Conservation (phyloP, 2,888 invertebrate species). For the Scaeva pyrastri region DNA sequence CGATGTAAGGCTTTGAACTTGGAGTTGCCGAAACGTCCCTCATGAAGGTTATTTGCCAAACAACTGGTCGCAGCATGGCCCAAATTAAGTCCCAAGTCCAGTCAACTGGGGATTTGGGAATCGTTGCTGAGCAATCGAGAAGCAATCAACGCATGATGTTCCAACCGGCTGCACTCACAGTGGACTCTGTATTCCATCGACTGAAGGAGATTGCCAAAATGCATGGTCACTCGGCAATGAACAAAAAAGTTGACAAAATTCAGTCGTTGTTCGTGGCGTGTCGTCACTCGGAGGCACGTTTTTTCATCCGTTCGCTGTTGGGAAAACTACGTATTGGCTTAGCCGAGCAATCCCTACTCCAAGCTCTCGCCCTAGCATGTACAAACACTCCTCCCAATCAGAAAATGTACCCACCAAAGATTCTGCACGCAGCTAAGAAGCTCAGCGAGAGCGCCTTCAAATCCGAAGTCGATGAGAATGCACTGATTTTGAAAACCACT, state of each 20-base stretch:
- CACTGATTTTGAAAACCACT: slow-evolving; percentile 93
- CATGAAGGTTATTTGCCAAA: slow-evolving; percentile 96
- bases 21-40: slow-evolving; percentile 98
- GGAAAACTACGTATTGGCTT: slow-evolving; percentile 98
- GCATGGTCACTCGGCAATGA: slow-evolving; percentile 90
- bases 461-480: slow-evolving; percentile 88
- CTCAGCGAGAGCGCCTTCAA: slow-evolving; percentile 89
- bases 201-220: slow-evolving; percentile 94
- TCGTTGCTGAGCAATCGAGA: slow-evolving; percentile 94
- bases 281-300: slow-evolving; percentile 93
- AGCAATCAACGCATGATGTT: slow-evolving; percentile 95
- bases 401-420: slow-evolving; percentile 86
- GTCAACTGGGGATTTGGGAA: slow-evolving; percentile 93
- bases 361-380: slow-evolving; percentile 94
- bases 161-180: slow-evolving; percentile 91
- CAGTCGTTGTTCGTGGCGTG: slow-evolving; percentile 97
- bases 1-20: slow-evolving; percentile 87
- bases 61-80: slow-evolving; percentile 93
- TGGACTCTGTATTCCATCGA: slow-evolving; percentile 91
- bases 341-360: slow-evolving; percentile 97
- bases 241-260: slow-evolving; percentile 96
- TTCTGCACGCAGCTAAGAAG: slow-evolving; percentile 87
- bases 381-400: slow-evolving; percentile 90
- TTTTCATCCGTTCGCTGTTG: slow-evolving; percentile 93
- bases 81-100: slow-evolving; percentile 89